Conservation (phyloP, 2,113 vertebrate genomes). For the Bettongia penicillata region DNA sequence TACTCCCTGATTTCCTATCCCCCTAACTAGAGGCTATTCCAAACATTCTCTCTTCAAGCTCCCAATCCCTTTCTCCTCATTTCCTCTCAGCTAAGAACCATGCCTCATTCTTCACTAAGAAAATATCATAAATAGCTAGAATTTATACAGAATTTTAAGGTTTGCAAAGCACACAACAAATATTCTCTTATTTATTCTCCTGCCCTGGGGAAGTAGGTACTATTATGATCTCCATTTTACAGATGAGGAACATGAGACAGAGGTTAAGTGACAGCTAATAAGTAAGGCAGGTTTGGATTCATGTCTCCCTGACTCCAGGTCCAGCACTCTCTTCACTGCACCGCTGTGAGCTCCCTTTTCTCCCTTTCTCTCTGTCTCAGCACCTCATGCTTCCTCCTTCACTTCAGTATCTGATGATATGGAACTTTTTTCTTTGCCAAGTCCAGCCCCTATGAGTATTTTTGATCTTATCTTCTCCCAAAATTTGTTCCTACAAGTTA, state of each 20-base stretch:
- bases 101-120: background rate
- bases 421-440: too few species aligned
- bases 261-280: background rate
- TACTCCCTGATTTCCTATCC: background rate
- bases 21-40: background rate
- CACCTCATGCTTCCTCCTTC: too few species aligned
- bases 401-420: too few species aligned
- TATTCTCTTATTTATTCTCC: background rate
- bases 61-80: background rate
- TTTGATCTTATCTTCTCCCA: too few species aligned
- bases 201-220: background rate
- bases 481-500: too few species aligned
- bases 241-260: background rate
- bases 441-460: too few species aligned
- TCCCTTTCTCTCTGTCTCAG: too few species aligned
- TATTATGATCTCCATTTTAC: background rate
- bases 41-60: background rate
- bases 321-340: too few species aligned
- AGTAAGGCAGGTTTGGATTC: background rate
- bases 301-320: too few species aligned
- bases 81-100: background rate
- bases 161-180: background rate
- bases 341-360: too few species aligned
- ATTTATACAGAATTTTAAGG: background rate
- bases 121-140: background rate